Base-by-base conservation (phyloP, 2,797 vertebrate genomes). In the Sternotherus odoratus region DNA sequence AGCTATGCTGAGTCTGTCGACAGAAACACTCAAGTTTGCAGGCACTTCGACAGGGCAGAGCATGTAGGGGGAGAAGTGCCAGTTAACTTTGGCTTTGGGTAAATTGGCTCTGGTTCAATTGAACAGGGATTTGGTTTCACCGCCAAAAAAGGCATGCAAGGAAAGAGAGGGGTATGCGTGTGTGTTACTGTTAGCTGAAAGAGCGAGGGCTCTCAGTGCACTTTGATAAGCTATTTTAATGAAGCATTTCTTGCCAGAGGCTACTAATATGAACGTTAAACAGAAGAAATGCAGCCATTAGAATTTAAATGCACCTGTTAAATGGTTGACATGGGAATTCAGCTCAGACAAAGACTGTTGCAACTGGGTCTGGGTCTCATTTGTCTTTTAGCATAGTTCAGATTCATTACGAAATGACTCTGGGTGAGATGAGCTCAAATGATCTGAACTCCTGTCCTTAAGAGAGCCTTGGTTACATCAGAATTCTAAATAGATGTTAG, bases 361-460 rank as follows among this genome's bases (percentile, higher is more conserved):
- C 0, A 0, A 28, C 33, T 19, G 23, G 49, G 63, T 36, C 60
- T 1, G 11, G 26, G 4, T 21, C 89, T 83, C 0, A 17, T 28
- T 69, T 36, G 39, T 28, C 49, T 72, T 53, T 36, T 69, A 69
- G 26, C 26, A 1, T 16, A 33, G 46, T 36, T 48, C 7, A 1
- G 56, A 72, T 83, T 89, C 75, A 53, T 66, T 69, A 16, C 50
- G 19, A 43, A 43, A 50, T 88, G 75, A 83, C 3, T 0, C 79
- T 53, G 84, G 83, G 86, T 15, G 63, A 88, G 91, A 33, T 84
- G 96, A 91, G 88, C 93, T 80, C 28, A 54, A 91, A 93, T 95
- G 85, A 96, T 85, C 66, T 0, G n/a, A 81, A 91, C 85, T 90
- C 8, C 5, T 87, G 88, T 95, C 89, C 88, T 95, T 81, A 96